Base-by-base conservation (phyloP, 2,113 vertebrate species). In the Chlorodrepanis virens region DNA sequence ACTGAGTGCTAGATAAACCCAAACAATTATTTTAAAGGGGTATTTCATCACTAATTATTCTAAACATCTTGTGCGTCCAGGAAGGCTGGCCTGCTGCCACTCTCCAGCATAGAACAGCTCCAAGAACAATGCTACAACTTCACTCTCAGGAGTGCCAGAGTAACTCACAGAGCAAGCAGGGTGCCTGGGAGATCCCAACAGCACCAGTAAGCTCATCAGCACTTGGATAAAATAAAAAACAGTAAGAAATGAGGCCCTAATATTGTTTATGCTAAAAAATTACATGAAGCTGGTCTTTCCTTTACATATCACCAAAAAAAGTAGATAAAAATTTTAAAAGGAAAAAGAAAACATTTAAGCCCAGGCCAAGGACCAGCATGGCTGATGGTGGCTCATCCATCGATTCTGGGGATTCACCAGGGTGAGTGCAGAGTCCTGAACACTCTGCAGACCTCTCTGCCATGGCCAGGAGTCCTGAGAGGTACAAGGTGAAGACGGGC, bases 41-140 rank as follows among this genome's bases (percentile, higher is more conserved):
- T 64, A 83, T 52, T 96, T 88, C 80, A 93, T 93, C 93, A 96
- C 76, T 78, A 89, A 96, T 95, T 96, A 97, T 94, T 96, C 90
- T 92, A 94, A 96, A 96, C 92, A 94, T 71, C 44, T 78, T 11
- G 52, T 75, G 60, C 0, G 0, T 68, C 29, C 83, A 2, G 71
- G 12, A 63, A 70, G 76, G 25, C 10, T 95, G 94, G 93, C 90
- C 37, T 60, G 24, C 52, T 81, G 88, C 96, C 95, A 79, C 74
- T n/a, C 61, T 25, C 40, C 6, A 27, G 89, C 24, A 19, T 24
- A 83, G 6, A 67, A 65, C 39, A n/a, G 68, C 42, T 83, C 47
- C 1, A 9, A 40, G n/a, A 75, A 52, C 1, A 8, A 75, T 0
- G 9, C 27, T 71, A 25, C 9, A 0, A 10, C 80, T 61, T 52